phyloP scores from a whole-genome alignment of 1,140 invertebrate genomes.

The Drosophila pandora region DNA sequence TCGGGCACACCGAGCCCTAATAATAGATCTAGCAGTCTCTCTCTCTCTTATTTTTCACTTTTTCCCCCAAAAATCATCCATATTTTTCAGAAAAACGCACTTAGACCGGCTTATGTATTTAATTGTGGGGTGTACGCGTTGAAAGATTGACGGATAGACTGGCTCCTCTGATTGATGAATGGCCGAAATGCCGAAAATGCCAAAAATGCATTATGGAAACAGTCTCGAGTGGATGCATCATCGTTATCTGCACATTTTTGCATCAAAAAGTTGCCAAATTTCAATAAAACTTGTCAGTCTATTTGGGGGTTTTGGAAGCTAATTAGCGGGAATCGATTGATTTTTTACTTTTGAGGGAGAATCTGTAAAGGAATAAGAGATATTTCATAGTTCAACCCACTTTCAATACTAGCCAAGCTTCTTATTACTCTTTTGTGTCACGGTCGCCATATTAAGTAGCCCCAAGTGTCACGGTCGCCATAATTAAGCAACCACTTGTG shows the following conservation, averaged over 20 bases:
- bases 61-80: conserved; percentile 1
- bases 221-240: conserved; percentile 4
- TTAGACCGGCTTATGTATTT: conserved; percentile 56
- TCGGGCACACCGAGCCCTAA: conserved; percentile 31
- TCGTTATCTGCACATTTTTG: neutral
- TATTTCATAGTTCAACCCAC: too few species aligned
- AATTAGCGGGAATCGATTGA: too few species aligned
- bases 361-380: too few species aligned
- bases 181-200: neutral
- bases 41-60: neutral
- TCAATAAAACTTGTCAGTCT: too few species aligned
- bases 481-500: too few species aligned
- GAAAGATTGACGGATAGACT: conserved; percentile 17
- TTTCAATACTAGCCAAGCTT: too few species aligned
- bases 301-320: too few species aligned
- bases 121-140: conserved; percentile 20
- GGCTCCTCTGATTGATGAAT: conserved; percentile 31
- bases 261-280: too few species aligned
- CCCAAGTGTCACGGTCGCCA: too few species aligned
- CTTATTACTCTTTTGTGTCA: too few species aligned
- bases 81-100: conserved; percentile 30
- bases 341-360: too few species aligned
- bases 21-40: conserved; percentile 47
- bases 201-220: neutral
- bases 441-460: too few species aligned